Evolutionary conservation across 1,140 invertebrate species (phyloP).

Genomic region (Lycorma delicatula): DNA sequence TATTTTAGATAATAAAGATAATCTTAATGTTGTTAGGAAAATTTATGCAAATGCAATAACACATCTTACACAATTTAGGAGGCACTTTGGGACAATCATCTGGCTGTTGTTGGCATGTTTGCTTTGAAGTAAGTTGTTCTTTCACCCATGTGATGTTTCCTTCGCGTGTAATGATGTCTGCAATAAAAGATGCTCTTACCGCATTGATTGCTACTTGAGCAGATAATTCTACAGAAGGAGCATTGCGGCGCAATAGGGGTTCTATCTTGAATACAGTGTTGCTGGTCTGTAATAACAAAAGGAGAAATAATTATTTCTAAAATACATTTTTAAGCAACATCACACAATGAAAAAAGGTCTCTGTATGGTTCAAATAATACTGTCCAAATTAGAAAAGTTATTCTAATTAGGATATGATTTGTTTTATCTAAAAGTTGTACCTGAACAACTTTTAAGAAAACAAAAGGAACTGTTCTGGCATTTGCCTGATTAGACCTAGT

Average conservation of each 20-base stretch:
- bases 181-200: conserved; percentile 17
- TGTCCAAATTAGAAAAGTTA: too few species aligned
- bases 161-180: conserved; percentile 13
- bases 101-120: conserved; percentile 1
- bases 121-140: not conserved
- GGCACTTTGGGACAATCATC: conserved; percentile 28
- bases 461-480: too few species aligned
- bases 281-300: not conserved
- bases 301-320: too few species aligned
- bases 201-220: conserved; percentile 29
- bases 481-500: not conserved
- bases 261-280: conserved; percentile 30
- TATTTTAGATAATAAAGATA: not conserved
- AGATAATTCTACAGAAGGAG: conserved; percentile 32
- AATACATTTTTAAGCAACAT: too few species aligned
- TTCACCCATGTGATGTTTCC: not conserved
- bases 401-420: too few species aligned
- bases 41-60: not conserved
- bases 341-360: too few species aligned
- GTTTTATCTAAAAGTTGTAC: too few species aligned
- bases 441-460: too few species aligned
- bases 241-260: conserved; percentile 31
- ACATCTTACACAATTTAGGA: conserved; percentile 29
- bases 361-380: too few species aligned
- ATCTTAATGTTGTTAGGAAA: not conserved